Conservation (phyloP, 1,140 invertebrate species). For the Lepidurus couesii region DNA sequence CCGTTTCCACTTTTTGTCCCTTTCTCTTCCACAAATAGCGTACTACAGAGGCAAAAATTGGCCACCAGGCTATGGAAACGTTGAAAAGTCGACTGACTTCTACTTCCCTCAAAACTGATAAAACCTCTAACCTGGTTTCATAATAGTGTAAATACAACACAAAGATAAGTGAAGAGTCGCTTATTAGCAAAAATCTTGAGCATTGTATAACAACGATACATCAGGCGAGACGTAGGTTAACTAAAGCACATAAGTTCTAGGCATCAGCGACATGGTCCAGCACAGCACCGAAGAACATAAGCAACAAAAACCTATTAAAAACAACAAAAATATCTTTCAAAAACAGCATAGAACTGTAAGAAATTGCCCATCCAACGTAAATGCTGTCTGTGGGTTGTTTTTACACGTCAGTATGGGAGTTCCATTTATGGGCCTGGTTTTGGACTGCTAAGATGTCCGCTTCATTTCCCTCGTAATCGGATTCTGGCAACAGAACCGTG, state of each 20-base stretch:
- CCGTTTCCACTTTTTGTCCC: not conserved
- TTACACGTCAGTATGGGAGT: not conserved
- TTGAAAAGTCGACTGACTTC: not conserved
- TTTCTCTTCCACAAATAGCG: not conserved
- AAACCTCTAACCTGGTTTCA: not conserved
- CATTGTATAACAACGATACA: constrained; percentile 1
- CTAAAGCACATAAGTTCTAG: not conserved
- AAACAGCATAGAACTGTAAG: not conserved
- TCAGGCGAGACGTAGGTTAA: not conserved
- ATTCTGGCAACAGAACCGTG: not conserved
- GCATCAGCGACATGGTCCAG: not conserved
- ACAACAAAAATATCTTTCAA: not conserved
- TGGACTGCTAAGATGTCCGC: not conserved
- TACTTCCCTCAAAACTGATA: not conserved
- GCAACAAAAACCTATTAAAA: not conserved
- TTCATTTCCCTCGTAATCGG: not conserved
- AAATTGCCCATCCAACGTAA: not conserved
- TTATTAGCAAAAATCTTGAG: not conserved
- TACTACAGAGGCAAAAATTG: not conserved
- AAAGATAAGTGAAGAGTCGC: not conserved
- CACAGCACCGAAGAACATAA: not conserved
- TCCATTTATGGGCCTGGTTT: not conserved
- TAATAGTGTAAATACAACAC: not conserved
- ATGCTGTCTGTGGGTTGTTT: not conserved
- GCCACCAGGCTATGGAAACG: not conserved